Base-by-base conservation (phyloP, 2,888 invertebrate species). In the Sipha maydis region DNA sequence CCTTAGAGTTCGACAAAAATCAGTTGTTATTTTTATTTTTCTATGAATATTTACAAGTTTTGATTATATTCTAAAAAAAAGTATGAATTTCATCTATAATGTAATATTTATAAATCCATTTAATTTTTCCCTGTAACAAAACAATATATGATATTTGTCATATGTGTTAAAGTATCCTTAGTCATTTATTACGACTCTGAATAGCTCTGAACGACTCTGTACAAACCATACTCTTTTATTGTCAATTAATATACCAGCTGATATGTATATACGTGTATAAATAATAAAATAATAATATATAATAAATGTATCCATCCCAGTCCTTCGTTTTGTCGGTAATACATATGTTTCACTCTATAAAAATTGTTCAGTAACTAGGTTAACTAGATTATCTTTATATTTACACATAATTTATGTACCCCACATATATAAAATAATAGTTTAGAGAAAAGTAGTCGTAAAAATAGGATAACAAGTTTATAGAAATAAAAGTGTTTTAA, bases 401-500 rank as follows among this genome's bases (percentile, higher is more conserved):
- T 54, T 31, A 73, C 38, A 54, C 34, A 25, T 83, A 83, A 54
- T 54, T 83, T 73, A 83, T 54, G 71, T 83, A 73, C 73, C 71
- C 83, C 25, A n/a, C 34, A 34, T 25, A n/a, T 25, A 71, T 48
- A 48, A 48, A 71, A 83, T 54, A 83, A 31, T 61, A 61, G 54
- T 83, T 54, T 19, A 25, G 8, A 83, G 41, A 11, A 14, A 48
- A 82, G 21, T 54, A 73, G 73, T 54, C 54, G 54, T 73, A 82
- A 82, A 83, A 71, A 31, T 73, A 83, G 73, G 71, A 82, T 69
- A 82, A 82, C 48, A 38, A 82, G 41, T 28, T 71, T 31, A 25
- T 61, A 54, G 71, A 54, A 73, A 54, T 83, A 73, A 73, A 71
- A 83, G 25, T 34, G 54, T 83, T 83, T 73, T 54, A 54, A 34